Evolutionary conservation across 1,140 invertebrate genomes (phyloP).

Genomic region (Drosophila aff.): DNA sequence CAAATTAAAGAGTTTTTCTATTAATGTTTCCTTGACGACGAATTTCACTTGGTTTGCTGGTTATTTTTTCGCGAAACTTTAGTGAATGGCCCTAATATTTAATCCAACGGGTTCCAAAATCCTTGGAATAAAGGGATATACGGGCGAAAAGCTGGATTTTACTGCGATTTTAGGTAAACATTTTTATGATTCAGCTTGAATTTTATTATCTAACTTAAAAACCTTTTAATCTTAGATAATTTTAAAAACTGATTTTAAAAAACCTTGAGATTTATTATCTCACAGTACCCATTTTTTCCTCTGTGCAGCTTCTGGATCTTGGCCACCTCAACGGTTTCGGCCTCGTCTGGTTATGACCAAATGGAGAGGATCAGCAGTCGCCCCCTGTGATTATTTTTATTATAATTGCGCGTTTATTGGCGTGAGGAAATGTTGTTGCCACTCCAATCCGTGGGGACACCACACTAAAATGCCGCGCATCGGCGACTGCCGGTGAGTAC

Average conservation of each 20-base stretch:
- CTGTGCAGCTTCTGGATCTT: conserved; percentile 7
- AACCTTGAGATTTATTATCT: background rate
- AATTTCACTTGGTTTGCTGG: too few relatives aligned
- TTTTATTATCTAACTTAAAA: background rate
- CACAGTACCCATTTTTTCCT: background rate
- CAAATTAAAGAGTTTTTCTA: too few relatives aligned
- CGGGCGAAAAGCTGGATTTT: too few relatives aligned
- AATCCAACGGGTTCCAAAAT: too few relatives aligned
- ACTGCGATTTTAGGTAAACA: too few relatives aligned
- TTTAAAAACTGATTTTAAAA: background rate
- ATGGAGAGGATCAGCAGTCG: conserved; percentile 54
- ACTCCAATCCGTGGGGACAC: conserved; percentile 40
- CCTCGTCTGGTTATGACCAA: conserved; percentile 64
- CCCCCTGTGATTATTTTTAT: conserved; percentile 78
- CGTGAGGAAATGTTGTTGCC: conserved; percentile 72
- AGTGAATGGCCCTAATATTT: too few relatives aligned
- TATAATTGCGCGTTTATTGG: conserved; percentile 81
- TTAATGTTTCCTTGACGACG: too few relatives aligned
- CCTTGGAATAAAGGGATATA: too few relatives aligned
- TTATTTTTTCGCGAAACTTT: too few relatives aligned
- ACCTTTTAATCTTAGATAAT: background rate
- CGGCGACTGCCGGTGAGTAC: conserved; percentile 37
- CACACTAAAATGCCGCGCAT: conserved; percentile 2
- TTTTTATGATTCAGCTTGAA: too few relatives aligned
- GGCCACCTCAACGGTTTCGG: conserved; percentile 54